Evolutionary conservation across 2,888 invertebrate genomes (phyloP), one percentile per base, ranked within the genome.

Genomic region (Hypomecis atomaria): DNA sequence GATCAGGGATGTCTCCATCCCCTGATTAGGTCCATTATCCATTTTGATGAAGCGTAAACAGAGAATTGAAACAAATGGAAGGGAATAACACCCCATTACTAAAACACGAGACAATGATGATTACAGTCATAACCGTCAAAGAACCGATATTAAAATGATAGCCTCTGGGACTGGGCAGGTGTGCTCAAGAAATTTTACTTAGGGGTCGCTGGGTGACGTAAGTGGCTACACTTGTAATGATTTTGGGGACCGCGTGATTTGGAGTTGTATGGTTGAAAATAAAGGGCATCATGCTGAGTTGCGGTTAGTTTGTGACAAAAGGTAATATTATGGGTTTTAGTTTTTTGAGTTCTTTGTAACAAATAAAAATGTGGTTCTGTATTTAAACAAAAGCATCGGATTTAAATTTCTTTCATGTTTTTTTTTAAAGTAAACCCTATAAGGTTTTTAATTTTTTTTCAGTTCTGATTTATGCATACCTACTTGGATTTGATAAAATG

Each of bases 141-240:
- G 65, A 65, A 61, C 60, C 65, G 60, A 65, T 65, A 65, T 65
- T 65, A 65, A 65, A 65, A 61, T 65, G 57, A 65, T 65, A 65
- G 65, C 65, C 57, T 42, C 43, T 52, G 57, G 60, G 56, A 48
- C 45, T 37, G 49, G 0, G 23, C 36, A 59, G 47, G 38, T 54
- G 48, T 48, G 36, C 37, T 44, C 57, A 65, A 65, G 53, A 13
- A 33, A 34, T n/a, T 53, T 23, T 11, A 40, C 34, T 48, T 59
- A 4, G n/a, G 64, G 65, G 56, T 42, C 56, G 56, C 52, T 10
- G 37, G 6, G 38, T 47, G 37, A 38, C 47, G 47, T 56, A 23
- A 23, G 23, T 23, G 23, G 23, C 23, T 23, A 3, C 3, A 34
- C 38, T 47, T 56, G 9, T 11, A 6, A 44, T 54, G 8, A 36